Evolutionary conservation across 2,888 invertebrate genomes (phyloP).

Genomic region (Neria commutata): DNA sequence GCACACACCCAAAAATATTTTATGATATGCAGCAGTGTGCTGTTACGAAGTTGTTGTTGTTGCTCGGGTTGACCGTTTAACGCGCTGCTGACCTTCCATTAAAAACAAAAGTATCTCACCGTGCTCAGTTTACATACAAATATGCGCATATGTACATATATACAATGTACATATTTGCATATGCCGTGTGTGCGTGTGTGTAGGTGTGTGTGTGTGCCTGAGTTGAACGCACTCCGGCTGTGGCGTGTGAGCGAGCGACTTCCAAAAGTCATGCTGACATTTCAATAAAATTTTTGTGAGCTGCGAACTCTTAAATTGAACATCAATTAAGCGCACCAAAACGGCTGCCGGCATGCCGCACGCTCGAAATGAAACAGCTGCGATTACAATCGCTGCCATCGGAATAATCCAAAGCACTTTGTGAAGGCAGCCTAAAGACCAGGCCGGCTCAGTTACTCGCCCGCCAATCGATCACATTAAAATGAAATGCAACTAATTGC

Average conservation of each 20-base stretch:
- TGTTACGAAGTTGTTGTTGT: slow-evolving; percentile 5
- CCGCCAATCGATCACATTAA: too few relatives aligned
- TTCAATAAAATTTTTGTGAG: background rate
- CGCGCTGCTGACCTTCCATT: slow-evolving; percentile 22
- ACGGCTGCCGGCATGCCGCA: background rate
- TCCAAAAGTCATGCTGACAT: slow-evolving; percentile 1
- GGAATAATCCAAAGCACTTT: too few relatives aligned
- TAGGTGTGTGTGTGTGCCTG: background rate
- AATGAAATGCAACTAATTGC: too few relatives aligned
- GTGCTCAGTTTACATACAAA: slow-evolving; percentile 1
- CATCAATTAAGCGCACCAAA: background rate
- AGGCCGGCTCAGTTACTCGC: too few relatives aligned
- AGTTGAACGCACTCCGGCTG: background rate
- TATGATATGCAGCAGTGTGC: too few relatives aligned
- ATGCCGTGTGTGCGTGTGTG: background rate
- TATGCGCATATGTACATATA: too few relatives aligned
- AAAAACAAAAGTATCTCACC: slow-evolving; percentile 6
- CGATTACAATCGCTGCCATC: too few relatives aligned
- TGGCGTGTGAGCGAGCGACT: background rate
- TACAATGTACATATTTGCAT: background rate
- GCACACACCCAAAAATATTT: slow-evolving; percentile 26
- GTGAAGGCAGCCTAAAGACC: too few relatives aligned
- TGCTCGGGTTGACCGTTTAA: slow-evolving; percentile 22
- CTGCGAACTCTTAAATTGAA: background rate
- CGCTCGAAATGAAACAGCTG: too few relatives aligned